phyloP scores from a whole-genome alignment of 2,888 invertebrate species.

The Caenorhabditis sp. region DNA sequence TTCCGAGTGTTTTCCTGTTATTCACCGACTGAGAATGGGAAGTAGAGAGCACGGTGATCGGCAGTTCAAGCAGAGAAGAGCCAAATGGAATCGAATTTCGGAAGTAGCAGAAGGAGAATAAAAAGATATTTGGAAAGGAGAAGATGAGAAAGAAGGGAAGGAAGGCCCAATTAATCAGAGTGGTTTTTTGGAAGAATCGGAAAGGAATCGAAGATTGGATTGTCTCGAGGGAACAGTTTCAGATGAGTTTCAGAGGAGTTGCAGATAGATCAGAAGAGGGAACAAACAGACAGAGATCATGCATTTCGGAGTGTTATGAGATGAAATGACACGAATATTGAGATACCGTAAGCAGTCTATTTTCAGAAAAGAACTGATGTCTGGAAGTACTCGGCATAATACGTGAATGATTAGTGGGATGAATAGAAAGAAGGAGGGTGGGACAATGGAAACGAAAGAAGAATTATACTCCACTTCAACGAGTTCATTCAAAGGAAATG shows the following conservation, averaged over 20 bases:
- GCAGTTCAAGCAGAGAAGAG: neutral
- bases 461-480: slow-evolving; percentile 28
- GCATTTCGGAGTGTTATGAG: neutral
- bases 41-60: neutral
- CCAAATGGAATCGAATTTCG: slow-evolving; percentile 9
- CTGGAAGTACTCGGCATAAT: slow-evolving; percentile 4
- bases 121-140: neutral
- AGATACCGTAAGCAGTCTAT: neutral
- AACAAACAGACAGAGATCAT: neutral
- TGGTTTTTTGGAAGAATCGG: neutral
- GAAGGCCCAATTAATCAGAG: slow-evolving; percentile 25
- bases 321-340: neutral
- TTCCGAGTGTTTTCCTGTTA: slow-evolving; percentile 48
- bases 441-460: neutral
- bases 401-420: neutral
- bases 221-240: neutral
- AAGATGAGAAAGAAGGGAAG: slow-evolving; percentile 13
- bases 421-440: no score
- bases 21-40: neutral
- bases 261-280: neutral
- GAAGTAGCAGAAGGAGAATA: neutral
- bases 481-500: slow-evolving; percentile 10
- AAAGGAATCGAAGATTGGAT: neutral
- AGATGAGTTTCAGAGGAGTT: slow-evolving; percentile 2
- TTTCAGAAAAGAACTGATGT: neutral